phyloP scores from a whole-genome alignment of 2,888 invertebrate species.

The Parochlus steinenii region DNA sequence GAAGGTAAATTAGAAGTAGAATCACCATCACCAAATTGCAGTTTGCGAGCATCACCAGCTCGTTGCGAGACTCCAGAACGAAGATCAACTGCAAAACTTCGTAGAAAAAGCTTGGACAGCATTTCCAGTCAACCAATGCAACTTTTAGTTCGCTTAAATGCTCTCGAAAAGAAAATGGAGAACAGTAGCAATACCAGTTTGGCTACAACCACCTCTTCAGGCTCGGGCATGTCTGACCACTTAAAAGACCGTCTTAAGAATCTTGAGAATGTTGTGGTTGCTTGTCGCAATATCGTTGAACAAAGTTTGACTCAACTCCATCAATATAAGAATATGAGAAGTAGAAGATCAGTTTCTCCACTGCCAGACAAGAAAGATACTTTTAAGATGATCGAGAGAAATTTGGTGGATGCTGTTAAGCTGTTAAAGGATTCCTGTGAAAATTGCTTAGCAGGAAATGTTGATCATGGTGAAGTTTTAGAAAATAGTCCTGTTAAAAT shows the following conservation, averaged over 20 bases:
- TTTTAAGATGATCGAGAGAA: slow-evolving; percentile 43
- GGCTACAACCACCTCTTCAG: slow-evolving; percentile 16
- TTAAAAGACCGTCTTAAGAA: slow-evolving; percentile 40
- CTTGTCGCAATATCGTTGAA: slow-evolving; percentile 48
- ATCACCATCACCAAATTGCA: slow-evolving; percentile 22
- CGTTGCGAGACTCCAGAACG: slow-evolving; percentile 35
- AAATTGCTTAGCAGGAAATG: slow-evolving; percentile 38
- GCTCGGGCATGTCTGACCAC: slow-evolving; percentile 34
- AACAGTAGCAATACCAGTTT: slow-evolving; percentile 30
- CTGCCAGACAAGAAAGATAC: slow-evolving; percentile 47
- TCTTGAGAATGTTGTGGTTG: slow-evolving; percentile 42
- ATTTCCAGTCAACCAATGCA: slow-evolving; percentile 67
- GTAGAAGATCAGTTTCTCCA: slow-evolving; percentile 46
- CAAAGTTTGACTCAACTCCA: slow-evolving; percentile 49
- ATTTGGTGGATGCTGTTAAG: slow-evolving; percentile 43
- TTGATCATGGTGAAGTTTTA: too few species aligned
- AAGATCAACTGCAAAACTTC: slow-evolving; percentile 37
- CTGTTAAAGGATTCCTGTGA: slow-evolving; percentile 41
- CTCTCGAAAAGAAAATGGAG: slow-evolving; percentile 60
- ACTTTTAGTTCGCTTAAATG: slow-evolving; percentile 55
- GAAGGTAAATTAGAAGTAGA: slow-evolving; percentile 63
- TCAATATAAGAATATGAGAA: slow-evolving; percentile 39
- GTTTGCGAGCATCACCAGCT: slow-evolving; percentile 21
- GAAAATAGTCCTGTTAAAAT: slow-evolving; percentile 36
- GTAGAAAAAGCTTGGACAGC: slow-evolving; percentile 61